Evolutionary conservation across 1,140 invertebrate genomes (phyloP).

Genomic region (Drosophila kepulauana): DNA sequence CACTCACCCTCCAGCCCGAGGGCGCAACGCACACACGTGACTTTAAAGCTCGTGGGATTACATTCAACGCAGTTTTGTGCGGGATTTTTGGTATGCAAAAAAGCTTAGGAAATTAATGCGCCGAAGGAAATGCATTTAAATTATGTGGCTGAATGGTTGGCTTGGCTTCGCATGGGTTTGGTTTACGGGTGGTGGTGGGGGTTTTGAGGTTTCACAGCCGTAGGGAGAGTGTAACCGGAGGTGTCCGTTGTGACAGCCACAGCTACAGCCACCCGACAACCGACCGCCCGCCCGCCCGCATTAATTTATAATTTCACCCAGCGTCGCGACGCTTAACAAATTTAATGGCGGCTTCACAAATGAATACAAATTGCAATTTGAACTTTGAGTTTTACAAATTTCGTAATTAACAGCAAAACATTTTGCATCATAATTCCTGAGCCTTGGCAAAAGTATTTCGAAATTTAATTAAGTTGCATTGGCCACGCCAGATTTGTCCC

Average conservation of each 20-base stretch:
- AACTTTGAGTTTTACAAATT: slow-evolving; percentile 78
- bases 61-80: slow-evolving; percentile 75
- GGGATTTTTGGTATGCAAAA: slow-evolving; percentile 76
- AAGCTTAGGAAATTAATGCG: slow-evolving; percentile 83
- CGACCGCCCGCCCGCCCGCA: slow-evolving; percentile 51
- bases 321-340: slow-evolving; percentile 51
- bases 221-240: slow-evolving; percentile 31
- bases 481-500: slow-evolving; percentile 76
- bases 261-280: slow-evolving; percentile 1
- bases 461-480: slow-evolving; percentile 83
- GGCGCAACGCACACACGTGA: slow-evolving; percentile 68
- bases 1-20: slow-evolving; percentile 7
- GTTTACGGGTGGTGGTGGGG: slow-evolving; percentile 2
- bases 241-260: slow-evolving; percentile 65
- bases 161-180: not conserved
- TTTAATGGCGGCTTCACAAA: slow-evolving; percentile 73
- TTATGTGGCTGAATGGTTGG: slow-evolving; percentile 62
- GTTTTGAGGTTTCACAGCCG: not conserved
- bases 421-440: slow-evolving; percentile 75
- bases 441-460: slow-evolving; percentile 62
- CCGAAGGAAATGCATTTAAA: slow-evolving; percentile 82
- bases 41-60: slow-evolving; percentile 82
- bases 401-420: slow-evolving; percentile 76
- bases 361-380: slow-evolving; percentile 82
- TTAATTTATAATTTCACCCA: slow-evolving; percentile 78